Evolutionary conservation across 2,113 vertebrate genomes (phyloP).

Genomic region (Bothrops jararaca): DNA sequence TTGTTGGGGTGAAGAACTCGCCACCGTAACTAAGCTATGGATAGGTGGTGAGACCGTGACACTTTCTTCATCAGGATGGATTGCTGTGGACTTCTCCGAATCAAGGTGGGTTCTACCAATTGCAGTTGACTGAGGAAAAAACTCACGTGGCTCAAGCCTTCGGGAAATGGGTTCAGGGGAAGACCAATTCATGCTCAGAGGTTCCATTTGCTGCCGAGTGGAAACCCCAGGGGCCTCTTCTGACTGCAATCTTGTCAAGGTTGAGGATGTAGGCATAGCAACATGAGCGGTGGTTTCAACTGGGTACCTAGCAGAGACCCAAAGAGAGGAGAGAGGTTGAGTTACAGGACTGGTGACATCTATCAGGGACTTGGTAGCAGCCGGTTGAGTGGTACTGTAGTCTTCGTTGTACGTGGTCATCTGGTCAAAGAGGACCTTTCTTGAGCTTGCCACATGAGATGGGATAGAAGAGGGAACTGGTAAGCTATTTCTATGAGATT

Average conservation of each 20-base stretch:
- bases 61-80: not conserved
- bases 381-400: not conserved
- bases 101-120: not conserved
- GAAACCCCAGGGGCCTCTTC: not conserved
- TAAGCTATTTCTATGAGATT: too few species aligned
- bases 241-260: not conserved
- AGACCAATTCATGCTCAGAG: too few species aligned
- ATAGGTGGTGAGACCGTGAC: too few species aligned
- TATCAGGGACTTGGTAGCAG: not conserved
- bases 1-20: not conserved
- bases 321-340: not conserved
- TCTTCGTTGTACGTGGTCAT: too few species aligned
- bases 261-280: not conserved
- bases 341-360: not conserved
- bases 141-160: not conserved
- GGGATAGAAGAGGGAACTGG: not conserved
- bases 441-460: fast-evolving
- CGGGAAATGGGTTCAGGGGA: fast-evolving
- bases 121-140: not conserved
- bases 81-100: not conserved
- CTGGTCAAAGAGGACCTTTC: not conserved
- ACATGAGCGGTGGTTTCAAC: not conserved
- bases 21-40: not conserved
- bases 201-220: not conserved
- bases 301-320: not conserved